Evolutionary conservation across 1,140 invertebrate genomes (phyloP).

Genomic region (Drosophila tsacasi): DNA sequence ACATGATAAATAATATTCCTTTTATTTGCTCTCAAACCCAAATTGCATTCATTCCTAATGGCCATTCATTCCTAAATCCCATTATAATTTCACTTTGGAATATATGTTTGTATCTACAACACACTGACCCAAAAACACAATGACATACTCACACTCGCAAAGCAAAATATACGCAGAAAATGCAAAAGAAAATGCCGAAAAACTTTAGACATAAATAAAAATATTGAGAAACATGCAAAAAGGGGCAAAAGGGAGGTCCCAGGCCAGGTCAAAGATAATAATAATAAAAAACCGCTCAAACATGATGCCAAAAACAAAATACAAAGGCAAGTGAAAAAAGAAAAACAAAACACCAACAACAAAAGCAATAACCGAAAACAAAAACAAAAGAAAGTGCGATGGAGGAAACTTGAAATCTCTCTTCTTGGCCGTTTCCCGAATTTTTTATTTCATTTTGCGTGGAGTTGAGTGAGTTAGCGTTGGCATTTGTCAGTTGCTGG

Average conservation of each 20-base stretch:
- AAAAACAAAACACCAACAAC: constrained; percentile 25
- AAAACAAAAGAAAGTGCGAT: constrained; percentile 43
- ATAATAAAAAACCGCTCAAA: constrained; percentile 77
- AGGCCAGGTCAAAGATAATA: constrained; percentile 68
- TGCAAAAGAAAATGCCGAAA: constrained; percentile 41
- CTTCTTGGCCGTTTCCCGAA: constrained; percentile 47
- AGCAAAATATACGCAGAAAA: constrained; percentile 28
- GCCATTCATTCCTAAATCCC: background rate
- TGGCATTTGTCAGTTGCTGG: constrained; percentile 78
- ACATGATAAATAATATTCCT: background rate
- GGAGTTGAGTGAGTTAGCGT: constrained; percentile 77
- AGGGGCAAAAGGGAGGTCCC: constrained; percentile 15
- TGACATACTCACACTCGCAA: constrained; percentile 4
- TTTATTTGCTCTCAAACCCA: background rate
- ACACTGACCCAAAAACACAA: constrained; percentile 48
- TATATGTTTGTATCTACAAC: constrained; percentile 24
- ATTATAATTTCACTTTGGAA: constrained; percentile 28
- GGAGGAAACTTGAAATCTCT: constrained; percentile 57
- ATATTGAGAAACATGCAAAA: constrained; percentile 45
- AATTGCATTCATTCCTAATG: constrained; percentile 12
- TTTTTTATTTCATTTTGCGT: constrained; percentile 71
- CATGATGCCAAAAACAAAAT: constrained; percentile 55
- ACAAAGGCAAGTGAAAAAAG: constrained; percentile 12
- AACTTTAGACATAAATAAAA: constrained; percentile 69
- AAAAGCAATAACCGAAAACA: constrained; percentile 43